Percentiles rank a stretch among this genome's conserved stretches.
These are phyloP conservation scores for Gila orcuttii DNA, from an alignment of 2,113 vertebrate genomes.

Conservation along the genomic window DNA sequence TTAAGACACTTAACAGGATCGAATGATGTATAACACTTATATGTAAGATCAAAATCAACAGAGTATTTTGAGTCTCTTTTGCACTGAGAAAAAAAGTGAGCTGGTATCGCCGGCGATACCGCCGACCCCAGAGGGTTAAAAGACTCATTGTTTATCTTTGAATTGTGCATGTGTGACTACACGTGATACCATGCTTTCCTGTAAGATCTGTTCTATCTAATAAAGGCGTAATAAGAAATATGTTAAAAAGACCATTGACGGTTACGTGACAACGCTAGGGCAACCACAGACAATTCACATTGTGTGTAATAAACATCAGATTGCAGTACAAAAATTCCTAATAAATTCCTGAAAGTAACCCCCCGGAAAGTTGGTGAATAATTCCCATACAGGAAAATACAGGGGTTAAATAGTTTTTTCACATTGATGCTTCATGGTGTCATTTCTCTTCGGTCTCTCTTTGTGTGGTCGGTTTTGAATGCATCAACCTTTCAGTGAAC, in stretches of 20 bases:
- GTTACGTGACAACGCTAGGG: not conserved
- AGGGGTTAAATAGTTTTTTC: not conserved
- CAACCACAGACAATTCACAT: not conserved
- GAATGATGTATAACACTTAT: no score
- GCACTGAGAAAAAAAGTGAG: no score
- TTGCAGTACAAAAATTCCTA: not conserved
- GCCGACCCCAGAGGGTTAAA: no score
- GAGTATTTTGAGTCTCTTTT: no score
- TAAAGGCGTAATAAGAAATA: no score
- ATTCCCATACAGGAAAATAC: not conserved
- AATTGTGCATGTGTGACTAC: no score
- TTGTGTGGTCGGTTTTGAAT: constrained; percentile 38
- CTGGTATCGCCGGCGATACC: no score
- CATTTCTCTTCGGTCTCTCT: constrained; percentile 11
- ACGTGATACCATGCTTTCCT: no score
- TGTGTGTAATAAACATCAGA: not conserved
- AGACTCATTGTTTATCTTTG: no score
- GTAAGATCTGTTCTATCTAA: no score
- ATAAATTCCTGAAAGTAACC: not conserved
- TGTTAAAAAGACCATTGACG: not conserved
- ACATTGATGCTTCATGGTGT: not conserved
- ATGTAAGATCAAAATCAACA: no score
- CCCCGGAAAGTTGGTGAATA: not conserved
- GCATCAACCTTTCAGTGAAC: constrained; percentile 53
- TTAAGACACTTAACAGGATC: no score